Evolutionary conservation across 2,113 vertebrate genomes (phyloP).

Genomic region (Phrynocephalus versicolor): DNA sequence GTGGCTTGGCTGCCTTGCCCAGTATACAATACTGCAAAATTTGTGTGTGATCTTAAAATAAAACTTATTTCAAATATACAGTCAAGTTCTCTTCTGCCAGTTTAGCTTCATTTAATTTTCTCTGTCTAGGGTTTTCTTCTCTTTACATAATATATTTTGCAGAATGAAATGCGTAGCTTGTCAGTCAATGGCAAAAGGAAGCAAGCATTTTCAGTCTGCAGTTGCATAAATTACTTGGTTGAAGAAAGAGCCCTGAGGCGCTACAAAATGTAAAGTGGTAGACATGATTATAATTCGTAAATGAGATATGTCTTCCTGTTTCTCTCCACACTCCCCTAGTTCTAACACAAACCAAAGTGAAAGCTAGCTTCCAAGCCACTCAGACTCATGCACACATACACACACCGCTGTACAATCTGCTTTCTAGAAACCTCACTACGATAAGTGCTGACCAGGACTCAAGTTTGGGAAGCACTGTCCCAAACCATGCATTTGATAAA

Average conservation of each 20-base stretch:
- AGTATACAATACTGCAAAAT: too few species aligned
- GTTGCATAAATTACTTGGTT: slow-evolving; percentile 58
- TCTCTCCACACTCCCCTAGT: slow-evolving; percentile 19
- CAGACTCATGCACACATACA: neutral
- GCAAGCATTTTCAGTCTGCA: slow-evolving; percentile 42
- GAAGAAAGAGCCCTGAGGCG: slow-evolving; percentile 58
- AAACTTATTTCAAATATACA: neutral
- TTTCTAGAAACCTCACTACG: neutral
- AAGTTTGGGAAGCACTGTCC: neutral
- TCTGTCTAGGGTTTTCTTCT: slow-evolving; percentile 7
- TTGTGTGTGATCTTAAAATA: too few species aligned
- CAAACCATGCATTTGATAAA: too few species aligned
- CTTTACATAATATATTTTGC: slow-evolving; percentile 25
- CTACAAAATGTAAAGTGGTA: slow-evolving; percentile 42
- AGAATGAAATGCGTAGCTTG: slow-evolving; percentile 46
- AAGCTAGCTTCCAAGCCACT: neutral
- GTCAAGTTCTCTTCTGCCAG: neutral
- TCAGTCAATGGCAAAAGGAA: slow-evolving; percentile 53
- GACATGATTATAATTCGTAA: slow-evolving; percentile 27
- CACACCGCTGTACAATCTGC: neutral
- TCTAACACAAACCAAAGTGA: neutral
- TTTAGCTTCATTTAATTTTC: slow-evolving; percentile 1
- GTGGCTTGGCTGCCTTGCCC: too few species aligned
- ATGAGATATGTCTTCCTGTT: neutral
- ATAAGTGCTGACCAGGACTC: neutral